phyloP scores from a whole-genome alignment of 2,888 invertebrate species.

The Acrobasis consociella region DNA sequence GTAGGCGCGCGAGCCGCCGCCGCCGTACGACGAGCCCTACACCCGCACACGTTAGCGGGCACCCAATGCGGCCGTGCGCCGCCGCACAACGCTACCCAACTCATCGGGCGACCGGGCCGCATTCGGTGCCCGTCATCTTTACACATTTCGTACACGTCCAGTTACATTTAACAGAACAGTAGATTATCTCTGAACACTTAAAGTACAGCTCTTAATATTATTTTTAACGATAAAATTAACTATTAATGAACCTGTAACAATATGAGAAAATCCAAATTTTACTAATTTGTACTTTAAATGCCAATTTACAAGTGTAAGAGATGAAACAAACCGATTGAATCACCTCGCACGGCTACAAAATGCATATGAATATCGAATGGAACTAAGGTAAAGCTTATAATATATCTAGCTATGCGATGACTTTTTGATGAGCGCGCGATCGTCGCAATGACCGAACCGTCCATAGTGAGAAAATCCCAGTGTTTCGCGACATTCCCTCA shows the following conservation, averaged over 20 bases:
- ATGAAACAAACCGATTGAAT: constrained; percentile 70
- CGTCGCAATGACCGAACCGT: constrained; percentile 76
- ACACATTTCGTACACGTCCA: constrained; percentile 61
- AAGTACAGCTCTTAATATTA: constrained; percentile 82
- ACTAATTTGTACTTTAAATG: constrained; percentile 83
- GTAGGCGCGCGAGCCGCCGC: constrained; percentile 71
- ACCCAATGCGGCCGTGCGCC: constrained; percentile 34
- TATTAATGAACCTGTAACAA: constrained; percentile 83
- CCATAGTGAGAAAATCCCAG: constrained; percentile 80
- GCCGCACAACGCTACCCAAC: too few relatives aligned
- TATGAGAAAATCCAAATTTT: constrained; percentile 81
- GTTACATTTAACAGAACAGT: constrained; percentile 72
- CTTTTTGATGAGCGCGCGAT: constrained; percentile 76
- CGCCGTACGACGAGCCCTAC: constrained; percentile 81
- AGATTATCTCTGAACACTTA: constrained; percentile 81
- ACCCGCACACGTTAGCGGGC: constrained; percentile 35
- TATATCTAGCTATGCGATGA: constrained; percentile 79
- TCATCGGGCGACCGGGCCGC: constrained; percentile 38
- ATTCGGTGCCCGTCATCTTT: constrained; percentile 50
- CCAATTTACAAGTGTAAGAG: constrained; percentile 78
- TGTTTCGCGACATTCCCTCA: constrained; percentile 80
- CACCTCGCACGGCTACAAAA: constrained; percentile 75
- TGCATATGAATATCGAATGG: constrained; percentile 67
- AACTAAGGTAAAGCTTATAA: constrained; percentile 71
- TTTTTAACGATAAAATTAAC: constrained; percentile 73